A percentile compares a stretch with the other conserved stretches of the same genome.
Evolutionary conservation across 2,797 vertebrate species (phyloP).

Genomic region (Arctocebus calabarensis): DNA sequence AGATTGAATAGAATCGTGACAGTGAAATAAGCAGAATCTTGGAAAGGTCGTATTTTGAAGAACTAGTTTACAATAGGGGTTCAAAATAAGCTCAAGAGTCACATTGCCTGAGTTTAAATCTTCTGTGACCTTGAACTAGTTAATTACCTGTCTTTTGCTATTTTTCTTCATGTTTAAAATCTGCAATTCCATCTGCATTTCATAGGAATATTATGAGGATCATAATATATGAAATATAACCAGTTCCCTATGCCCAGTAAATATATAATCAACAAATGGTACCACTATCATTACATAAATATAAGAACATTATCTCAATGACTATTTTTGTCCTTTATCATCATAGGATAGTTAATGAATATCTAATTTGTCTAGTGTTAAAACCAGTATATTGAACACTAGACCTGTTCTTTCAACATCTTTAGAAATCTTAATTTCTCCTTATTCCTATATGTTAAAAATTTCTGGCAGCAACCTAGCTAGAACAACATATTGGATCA

Average conservation of each 20-base stretch:
- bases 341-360: not conserved
- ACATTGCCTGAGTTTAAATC: not conserved
- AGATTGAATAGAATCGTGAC: not conserved
- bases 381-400: not conserved
- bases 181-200: conserved; percentile 1
- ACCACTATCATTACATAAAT: not conserved
- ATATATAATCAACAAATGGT: not conserved
- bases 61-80: not conserved
- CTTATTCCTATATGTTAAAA: not conserved
- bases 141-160: not conserved
- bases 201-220: not conserved
- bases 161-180: not conserved
- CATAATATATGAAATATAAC: not conserved
- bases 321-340: not conserved
- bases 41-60: not conserved
- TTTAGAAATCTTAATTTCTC: conserved; percentile 44
- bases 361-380: not conserved
- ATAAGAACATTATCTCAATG: not conserved
- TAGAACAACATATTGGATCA: conserved; percentile 18
- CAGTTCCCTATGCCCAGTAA: not conserved
- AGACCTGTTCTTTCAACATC: not conserved
- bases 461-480: not conserved
- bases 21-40: not conserved
- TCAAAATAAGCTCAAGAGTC: not conserved
- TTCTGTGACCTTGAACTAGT: not conserved